These are phyloP conservation scores for Tigriopus japonicus DNA, from an alignment of 1,140 invertebrate genomes.

Conservation along the genomic window DNA sequence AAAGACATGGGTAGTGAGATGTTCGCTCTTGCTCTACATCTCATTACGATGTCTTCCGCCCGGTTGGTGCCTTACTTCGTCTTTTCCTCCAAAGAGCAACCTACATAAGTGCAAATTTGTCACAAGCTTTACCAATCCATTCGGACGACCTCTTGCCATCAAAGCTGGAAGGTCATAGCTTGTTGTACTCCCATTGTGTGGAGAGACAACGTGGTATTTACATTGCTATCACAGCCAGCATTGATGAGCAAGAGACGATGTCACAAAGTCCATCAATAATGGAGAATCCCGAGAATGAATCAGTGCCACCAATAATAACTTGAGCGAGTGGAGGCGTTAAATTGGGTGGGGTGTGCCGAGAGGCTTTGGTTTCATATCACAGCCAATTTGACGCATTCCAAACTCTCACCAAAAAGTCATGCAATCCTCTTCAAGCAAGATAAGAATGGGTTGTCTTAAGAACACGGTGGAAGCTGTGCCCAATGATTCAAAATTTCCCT, in stretches of 20 bases:
- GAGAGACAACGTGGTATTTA: not conserved
- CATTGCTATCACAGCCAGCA: conserved; percentile 38
- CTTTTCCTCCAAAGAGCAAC: not conserved
- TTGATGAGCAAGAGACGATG: conserved; percentile 49
- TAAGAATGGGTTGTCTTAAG: too few species aligned
- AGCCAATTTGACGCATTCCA: conserved; percentile 26
- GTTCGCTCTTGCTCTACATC: conserved; percentile 39
- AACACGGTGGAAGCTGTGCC: too few species aligned
- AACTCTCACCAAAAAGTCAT: conserved; percentile 6
- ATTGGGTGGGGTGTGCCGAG: conserved; percentile 22
- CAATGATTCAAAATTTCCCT: conserved; percentile 11
- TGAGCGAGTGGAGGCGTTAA: conserved; percentile 18
- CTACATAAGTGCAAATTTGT: not conserved
- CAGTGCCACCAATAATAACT: not conserved
- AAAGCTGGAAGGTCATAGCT: conserved; percentile 57
- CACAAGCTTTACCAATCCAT: not conserved
- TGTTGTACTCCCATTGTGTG: conserved; percentile 17
- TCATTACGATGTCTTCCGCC: conserved; percentile 90
- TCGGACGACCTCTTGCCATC: conserved; percentile 35
- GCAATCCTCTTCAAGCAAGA: too few species aligned
- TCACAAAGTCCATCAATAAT: conserved; percentile 18
- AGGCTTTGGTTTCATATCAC: conserved; percentile 22
- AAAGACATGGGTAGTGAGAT: conserved; percentile 95
- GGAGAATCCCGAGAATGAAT: not conserved
- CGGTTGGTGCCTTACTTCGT: conserved; percentile 21